A percentile compares a stretch with the other conserved stretches of the same genome.
Conservation (phyloP, 2,113 vertebrate species). For the Eulacestoma nigropectus region DNA sequence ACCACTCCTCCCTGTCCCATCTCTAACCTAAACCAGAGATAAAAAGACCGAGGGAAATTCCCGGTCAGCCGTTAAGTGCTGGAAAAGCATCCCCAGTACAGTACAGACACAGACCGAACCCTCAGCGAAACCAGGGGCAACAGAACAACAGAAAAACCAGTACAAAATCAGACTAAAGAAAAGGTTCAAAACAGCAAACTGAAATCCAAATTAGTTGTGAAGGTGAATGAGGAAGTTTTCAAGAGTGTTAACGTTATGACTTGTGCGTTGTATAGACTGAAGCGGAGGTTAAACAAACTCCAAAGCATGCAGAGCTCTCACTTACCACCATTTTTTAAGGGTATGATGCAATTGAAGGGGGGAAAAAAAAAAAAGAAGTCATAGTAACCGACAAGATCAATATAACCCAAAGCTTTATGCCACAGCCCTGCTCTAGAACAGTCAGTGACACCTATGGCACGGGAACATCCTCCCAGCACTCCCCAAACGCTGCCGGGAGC, state of each 20-base stretch:
- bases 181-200: slow-evolving; percentile 76
- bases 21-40: background rate
- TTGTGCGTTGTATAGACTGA: slow-evolving; percentile 84
- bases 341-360: slow-evolving; percentile 90
- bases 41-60: background rate
- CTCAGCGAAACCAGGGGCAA: slow-evolving; percentile 55
- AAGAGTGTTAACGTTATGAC: slow-evolving; percentile 79
- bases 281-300: slow-evolving; percentile 87
- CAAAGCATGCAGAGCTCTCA: slow-evolving; percentile 93
- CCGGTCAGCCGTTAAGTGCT: background rate
- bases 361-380: slow-evolving; percentile 82
- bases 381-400: slow-evolving; percentile 87
- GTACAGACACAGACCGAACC: slow-evolving; percentile 62
- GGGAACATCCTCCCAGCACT: background rate
- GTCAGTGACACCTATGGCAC: background rate
- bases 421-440: slow-evolving; percentile 28
- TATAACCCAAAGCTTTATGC: slow-evolving; percentile 68
- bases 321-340: slow-evolving; percentile 96
- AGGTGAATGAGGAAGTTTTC: slow-evolving; percentile 77
- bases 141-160: slow-evolving; percentile 69
- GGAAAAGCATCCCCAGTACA: slow-evolving; percentile 42
- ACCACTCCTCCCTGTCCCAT: background rate
- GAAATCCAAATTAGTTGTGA: slow-evolving; percentile 83
- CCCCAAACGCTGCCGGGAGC: background rate
- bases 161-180: slow-evolving; percentile 71